Evolutionary conservation across 2,113 vertebrate species (phyloP).

Genomic region (Oncorhynchus keta): DNA sequence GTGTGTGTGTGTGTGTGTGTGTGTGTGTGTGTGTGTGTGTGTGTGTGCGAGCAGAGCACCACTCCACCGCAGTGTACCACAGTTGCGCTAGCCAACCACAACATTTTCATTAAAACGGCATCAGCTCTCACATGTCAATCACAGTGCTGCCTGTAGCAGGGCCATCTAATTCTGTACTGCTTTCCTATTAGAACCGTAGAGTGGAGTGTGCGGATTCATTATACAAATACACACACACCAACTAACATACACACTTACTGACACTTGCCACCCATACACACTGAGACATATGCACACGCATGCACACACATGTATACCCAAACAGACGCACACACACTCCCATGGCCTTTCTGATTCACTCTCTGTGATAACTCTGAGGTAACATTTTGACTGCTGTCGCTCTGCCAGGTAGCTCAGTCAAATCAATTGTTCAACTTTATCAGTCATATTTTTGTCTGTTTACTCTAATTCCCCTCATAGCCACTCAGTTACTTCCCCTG

Average conservation of each 20-base stretch:
- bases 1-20: conserved; percentile 15
- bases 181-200: neutral
- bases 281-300: neutral
- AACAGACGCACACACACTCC: conserved; percentile 18
- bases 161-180: neutral
- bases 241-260: neutral
- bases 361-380: conserved; percentile 29
- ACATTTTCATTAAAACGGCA: conserved; percentile 58
- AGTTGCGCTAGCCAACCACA: conserved; percentile 55
- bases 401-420: conserved; percentile 58
- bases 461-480: conserved; percentile 52
- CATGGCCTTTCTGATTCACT: neutral
- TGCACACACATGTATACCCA: conserved; percentile 24
- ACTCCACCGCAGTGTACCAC: neutral
- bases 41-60: conserved; percentile 12
- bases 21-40: conserved; percentile 47
- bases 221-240: conserved; percentile 7
- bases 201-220: neutral
- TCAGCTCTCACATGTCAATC: conserved; percentile 59
- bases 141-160: conserved; percentile 1
- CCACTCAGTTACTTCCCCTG: conserved; percentile 61
- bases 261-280: neutral
- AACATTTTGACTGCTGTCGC: conserved; percentile 47
- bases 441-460: conserved; percentile 71
- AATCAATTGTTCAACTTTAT: conserved; percentile 60